phyloP scores from a whole-genome alignment of 2,113 vertebrate species.

The Oxyura jamaicensis region DNA sequence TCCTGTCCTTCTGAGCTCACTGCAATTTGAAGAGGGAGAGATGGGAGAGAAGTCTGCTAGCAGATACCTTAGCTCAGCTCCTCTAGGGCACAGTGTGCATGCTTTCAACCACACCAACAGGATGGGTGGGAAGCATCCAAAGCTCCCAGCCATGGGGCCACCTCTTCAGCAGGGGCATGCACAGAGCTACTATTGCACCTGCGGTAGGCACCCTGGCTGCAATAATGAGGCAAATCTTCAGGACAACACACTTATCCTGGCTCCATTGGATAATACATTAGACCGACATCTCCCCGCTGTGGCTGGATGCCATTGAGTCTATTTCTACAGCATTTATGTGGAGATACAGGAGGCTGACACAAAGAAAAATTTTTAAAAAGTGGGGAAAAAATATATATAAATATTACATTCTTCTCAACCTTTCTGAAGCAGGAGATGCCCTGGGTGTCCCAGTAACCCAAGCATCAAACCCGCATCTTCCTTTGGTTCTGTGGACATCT shows the following conservation, averaged over 20 bases:
- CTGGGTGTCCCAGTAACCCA: not conserved
- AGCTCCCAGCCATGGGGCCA: not conserved
- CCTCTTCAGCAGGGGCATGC: not conserved
- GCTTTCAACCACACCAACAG: not conserved
- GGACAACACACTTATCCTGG: too few species aligned
- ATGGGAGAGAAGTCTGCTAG: not conserved
- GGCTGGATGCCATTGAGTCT: not conserved
- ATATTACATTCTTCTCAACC: not conserved
- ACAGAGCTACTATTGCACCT: not conserved
- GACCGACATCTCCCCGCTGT: not conserved
- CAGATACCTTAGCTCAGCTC: not conserved
- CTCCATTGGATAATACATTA: not conserved
- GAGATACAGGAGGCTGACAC: not conserved
- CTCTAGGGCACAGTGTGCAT: not conserved
- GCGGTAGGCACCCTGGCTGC: not conserved
- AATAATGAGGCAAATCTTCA: not conserved
- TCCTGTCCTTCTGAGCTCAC: not conserved
- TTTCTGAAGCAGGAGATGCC: not conserved
- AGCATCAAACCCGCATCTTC: not conserved
- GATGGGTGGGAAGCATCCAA: not conserved
- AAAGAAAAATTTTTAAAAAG: too few species aligned
- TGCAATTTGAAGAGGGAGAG: not conserved
- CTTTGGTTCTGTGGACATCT: not conserved
- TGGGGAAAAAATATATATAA: too few species aligned
- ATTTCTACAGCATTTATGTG: not conserved